phyloP scores from a whole-genome alignment of 2,113 vertebrate species.

The Zapus hudsonius region DNA sequence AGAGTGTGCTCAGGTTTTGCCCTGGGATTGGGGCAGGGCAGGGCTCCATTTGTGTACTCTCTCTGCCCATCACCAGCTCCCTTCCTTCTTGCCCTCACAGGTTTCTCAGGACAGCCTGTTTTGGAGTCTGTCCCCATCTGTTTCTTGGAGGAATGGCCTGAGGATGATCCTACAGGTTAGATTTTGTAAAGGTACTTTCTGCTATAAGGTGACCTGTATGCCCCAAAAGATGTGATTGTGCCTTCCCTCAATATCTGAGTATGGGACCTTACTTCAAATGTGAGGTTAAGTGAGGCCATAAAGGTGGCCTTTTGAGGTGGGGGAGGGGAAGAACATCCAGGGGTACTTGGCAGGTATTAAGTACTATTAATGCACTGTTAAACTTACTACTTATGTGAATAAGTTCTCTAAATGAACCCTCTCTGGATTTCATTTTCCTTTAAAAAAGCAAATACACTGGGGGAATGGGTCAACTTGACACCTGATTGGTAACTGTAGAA shows the following conservation, averaged over 20 bases:
- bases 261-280: neutral
- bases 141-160: neutral
- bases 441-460: neutral
- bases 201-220: accelerated
- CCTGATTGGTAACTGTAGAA: neutral
- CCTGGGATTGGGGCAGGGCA: neutral
- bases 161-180: accelerated
- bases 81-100: neutral
- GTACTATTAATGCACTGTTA: neutral
- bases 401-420: neutral
- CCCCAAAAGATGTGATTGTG: neutral
- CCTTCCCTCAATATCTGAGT: neutral
- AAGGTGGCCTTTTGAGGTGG: neutral
- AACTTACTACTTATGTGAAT: neutral
- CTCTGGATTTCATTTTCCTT: neutral
- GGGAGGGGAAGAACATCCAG: too few relatives aligned
- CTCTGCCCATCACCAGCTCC: accelerated
- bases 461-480: neutral
- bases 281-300: accelerated
- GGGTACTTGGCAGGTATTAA: neutral
- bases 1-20: too few relatives aligned
- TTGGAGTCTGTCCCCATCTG: neutral
- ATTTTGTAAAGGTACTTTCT: neutral
- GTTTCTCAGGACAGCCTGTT: too few relatives aligned
- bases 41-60: neutral